Percentiles rank a stretch among this genome's conserved stretches.
These are phyloP conservation scores for Sinocyclocheilus maitianheensis DNA, from an alignment of 2,113 vertebrate species.

Conservation along the genomic window DNA sequence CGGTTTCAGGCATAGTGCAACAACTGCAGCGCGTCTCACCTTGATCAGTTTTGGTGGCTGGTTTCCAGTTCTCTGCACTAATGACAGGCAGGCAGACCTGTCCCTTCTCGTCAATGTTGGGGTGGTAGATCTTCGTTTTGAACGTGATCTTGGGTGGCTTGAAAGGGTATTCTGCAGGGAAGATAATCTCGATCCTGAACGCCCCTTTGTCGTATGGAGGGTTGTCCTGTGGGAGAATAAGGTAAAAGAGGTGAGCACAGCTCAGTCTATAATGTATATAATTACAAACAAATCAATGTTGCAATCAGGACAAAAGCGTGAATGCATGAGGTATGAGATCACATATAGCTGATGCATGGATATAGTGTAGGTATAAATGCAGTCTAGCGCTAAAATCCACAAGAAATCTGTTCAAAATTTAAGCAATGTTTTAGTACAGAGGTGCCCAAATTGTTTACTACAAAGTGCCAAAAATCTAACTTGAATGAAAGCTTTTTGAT, in stretches of 20 bases:
- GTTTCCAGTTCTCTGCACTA: slow-evolving; percentile 99
- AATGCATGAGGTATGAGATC: background rate
- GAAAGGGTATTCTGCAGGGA: slow-evolving; percentile 98
- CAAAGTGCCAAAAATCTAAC: background rate
- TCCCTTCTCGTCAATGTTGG: slow-evolving; percentile 98
- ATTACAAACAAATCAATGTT: background rate
- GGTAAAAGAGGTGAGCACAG: background rate
- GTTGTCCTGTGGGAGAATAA: slow-evolving; percentile 82
- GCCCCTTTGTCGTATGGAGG: slow-evolving; percentile 99
- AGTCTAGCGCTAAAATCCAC: background rate
- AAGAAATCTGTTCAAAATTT: background rate
- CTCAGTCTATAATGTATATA: background rate
- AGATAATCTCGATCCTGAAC: slow-evolving; percentile 98
- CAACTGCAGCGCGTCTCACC: slow-evolving; percentile 66
- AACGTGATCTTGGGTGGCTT: slow-evolving; percentile 99
- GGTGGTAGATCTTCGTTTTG: slow-evolving; percentile 99
- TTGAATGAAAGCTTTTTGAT: no score
- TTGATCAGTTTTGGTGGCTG: slow-evolving; percentile 99
- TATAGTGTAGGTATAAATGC: background rate
- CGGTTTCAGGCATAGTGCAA: background rate
- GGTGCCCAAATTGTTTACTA: background rate
- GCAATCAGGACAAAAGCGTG: background rate
- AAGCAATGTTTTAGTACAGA: background rate
- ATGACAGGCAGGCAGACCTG: slow-evolving; percentile 99
- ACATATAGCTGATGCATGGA: background rate